phyloP scores from a whole-genome alignment of 2,888 invertebrate genomes.

The Auanema freiburgensis region DNA sequence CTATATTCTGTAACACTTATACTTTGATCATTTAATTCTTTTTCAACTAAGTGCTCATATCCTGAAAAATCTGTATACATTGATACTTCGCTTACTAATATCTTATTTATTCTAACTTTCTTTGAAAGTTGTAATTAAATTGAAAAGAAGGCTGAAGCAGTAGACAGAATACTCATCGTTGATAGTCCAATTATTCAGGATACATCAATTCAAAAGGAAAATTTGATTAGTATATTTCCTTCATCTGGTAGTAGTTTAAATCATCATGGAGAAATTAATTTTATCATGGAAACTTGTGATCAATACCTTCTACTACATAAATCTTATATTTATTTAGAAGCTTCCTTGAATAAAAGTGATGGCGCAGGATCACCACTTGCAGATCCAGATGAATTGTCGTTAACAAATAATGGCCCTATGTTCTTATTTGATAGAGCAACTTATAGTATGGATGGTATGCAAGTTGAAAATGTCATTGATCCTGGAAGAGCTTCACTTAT shows the following conservation, averaged over 20 bases:
- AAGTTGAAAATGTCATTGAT: no score
- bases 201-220: constrained; percentile 27
- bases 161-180: constrained; percentile 25
- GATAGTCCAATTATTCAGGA: constrained; percentile 26
- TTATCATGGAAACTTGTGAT: constrained; percentile 36
- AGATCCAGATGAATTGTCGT: constrained; percentile 33
- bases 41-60: no score
- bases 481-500: no score
- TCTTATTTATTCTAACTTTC: constrained; percentile 32
- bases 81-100: constrained; percentile 28
- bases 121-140: constrained; percentile 21
- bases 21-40: no score
- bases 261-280: constrained; percentile 42
- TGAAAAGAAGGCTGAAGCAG: constrained; percentile 22
- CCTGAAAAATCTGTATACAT: constrained; percentile 41
- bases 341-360: constrained; percentile 31
- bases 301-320: no score
- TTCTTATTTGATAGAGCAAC: no score
- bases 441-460: no score
- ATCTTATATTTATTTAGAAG: constrained; percentile 40
- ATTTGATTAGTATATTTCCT: no score
- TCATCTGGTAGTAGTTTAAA: constrained; percentile 28
- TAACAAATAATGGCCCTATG: constrained; percentile 46
- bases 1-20: no score
- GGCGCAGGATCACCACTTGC: constrained; percentile 15